Evolutionary conservation across 30 jellyfish, hydroid and myxozoan genomes (phyloP), one percentile per base, ranked within the genome.

Genomic region (Turritopsis dohrnii): DNA sequence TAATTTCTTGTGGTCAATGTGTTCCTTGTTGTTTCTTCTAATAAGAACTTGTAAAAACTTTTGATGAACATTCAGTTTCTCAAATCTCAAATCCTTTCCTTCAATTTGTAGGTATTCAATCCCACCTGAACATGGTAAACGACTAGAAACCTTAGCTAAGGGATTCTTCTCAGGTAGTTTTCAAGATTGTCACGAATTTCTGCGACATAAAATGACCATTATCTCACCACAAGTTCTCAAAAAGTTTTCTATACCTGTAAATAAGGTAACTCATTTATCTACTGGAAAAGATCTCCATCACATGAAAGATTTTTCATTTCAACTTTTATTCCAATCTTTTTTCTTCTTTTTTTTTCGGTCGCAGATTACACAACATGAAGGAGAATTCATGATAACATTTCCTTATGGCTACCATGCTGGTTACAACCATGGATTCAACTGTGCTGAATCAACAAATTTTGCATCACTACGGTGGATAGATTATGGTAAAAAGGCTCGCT

Each of bases 341-440:
- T 41, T 41, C 9, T 41, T 41, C 9, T 41, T 41, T 13, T 13
- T n/a, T 77, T 21, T 79, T 60, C 80, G 71, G 22, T 65, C 22
- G 20, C 29, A 91, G 97, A 87, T 91, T 77, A 87, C 96, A 23
- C 97, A 91, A 77, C 52, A 87, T 52, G 96, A 88, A 1, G 97
- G 97, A 28, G 97, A 91, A 73, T 91, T 91, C 52, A 87, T 91
- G 87, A 87, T 91, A 3, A 91, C 97, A 9, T 91, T 91, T 71
- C 97, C 97, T 20, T 86, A 86, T 81, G 97, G 97, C 7, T 91
- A 91, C 76, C 97, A 91, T 83, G 72, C 97, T 26, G 97, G 97
- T 19, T 91, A 76, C 89, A 91, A 91, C 54, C 96, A 86, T 29
- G 97, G 97, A 20, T 91, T 86, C 88, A 91, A 91, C 54, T 86